phyloP scores from a whole-genome alignment of 2,888 invertebrate species.

The Protophormia terraenovae region DNA sequence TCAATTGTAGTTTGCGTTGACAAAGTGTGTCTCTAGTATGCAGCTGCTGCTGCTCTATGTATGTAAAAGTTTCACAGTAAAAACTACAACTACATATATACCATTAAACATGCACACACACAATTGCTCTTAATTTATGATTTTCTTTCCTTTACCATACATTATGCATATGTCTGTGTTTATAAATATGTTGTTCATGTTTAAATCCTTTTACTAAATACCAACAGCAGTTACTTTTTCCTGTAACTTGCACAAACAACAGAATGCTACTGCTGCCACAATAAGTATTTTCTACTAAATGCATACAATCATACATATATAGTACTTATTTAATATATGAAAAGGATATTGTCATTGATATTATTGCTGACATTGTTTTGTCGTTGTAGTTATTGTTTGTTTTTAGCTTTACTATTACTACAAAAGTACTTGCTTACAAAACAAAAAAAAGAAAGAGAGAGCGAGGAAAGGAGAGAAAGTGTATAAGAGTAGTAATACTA shows the following conservation, averaged over 20 bases:
- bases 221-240: conserved; percentile 37
- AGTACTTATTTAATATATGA: conserved; percentile 44
- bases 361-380: conserved; percentile 57
- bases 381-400: conserved; percentile 21
- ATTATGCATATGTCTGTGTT: not conserved
- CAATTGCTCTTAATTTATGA: conserved; percentile 65
- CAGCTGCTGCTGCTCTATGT: not conserved
- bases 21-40: conserved; percentile 2
- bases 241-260: conserved; percentile 18
- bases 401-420: conserved; percentile 29
- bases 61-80: not conserved
- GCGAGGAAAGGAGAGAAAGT: not conserved
- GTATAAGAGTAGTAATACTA: not conserved
- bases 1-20: conserved; percentile 40
- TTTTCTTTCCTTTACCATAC: conserved; percentile 33
- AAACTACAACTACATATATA: not conserved
- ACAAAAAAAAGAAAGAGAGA: not conserved
- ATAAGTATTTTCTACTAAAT: conserved; percentile 5
- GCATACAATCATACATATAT: too few relatives aligned
- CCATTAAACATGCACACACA: conserved; percentile 21
- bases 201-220: conserved; percentile 51
- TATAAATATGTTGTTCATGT: conserved; percentile 24
- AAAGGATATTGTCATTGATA: conserved; percentile 68
- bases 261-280: conserved; percentile 7
- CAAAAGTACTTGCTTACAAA: too few relatives aligned